Evolutionary conservation across 2,113 vertebrate species (phyloP), one percentile per base, ranked within the genome.

Genomic region (Thalassarche chlororhynchos): DNA sequence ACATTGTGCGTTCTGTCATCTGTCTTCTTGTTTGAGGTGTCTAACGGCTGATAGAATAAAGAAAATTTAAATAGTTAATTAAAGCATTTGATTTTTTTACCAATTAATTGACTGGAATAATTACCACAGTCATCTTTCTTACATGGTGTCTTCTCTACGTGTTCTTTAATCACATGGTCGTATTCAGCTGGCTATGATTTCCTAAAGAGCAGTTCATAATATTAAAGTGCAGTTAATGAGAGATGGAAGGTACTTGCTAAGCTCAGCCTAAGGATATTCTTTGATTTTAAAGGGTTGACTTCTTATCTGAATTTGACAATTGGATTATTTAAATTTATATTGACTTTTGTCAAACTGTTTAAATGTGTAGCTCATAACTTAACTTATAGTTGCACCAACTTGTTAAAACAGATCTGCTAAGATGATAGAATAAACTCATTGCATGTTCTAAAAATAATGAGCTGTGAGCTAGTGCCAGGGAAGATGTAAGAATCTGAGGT

Each of bases 61-160:
- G 55, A 91, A 83, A 91, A 96, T 93, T 97, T 92, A 94, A 97
- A 69, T 36, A 78, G 84, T 54, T 89, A 97, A 88, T 83, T 92
- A 77, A 96, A 96, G 28, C 32, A 51, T 96, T 98, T 97, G 40
- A 78, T 95, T 92, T 93, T 97, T 88, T 85, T 78, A 78, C 84
- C 60, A 94, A 77, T 93, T 98, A 97, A 97, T 96, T 96, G 89
- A 88, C 78, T 97, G 65, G 51, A 97, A 98, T 98, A 97, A 97
- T 98, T 97, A 96, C 72, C 76, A 77, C 31, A 25, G 23, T 94
- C 51, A 65, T 32, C 38, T 89, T 97, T 97, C 89, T 97, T 89
- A 58, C 77, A 38, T 90, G 55, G 12, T 92, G 31, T 91, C 42
- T 97, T 90, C 25, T 94, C 64, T 82, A 28, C 4, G 14, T n/a